Base-by-base conservation (phyloP, 2,113 vertebrate species). In the Manacus vitellinus region DNA sequence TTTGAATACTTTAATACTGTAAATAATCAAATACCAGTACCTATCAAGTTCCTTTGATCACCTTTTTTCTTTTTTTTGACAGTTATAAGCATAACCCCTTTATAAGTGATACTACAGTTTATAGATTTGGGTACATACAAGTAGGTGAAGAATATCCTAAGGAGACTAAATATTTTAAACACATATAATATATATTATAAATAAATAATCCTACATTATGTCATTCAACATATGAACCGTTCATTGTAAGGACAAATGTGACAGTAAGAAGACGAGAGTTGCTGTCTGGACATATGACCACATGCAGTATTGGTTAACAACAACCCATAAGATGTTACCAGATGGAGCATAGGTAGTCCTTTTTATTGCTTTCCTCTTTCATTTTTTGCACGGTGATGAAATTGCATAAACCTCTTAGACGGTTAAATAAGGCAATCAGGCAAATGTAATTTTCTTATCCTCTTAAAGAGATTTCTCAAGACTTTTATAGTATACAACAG, bases 401-500 rank as follows among this genome's bases (percentile, higher is more conserved):
- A 56, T 54, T 54, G 4, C 10, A 10, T 65, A 39, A 81, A 47
- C 6, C 1, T 66, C 15, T 52, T 68, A 47, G 15, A 65, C 15
- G 67, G 13, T 49, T 37, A 62, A 80, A 70, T 35, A 65, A 81
- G 4, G 8, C 37, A 85, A 14, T 12, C 12, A 85, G 41, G 7
- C 14, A 11, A 85, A 23, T 17, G 7, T 11, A 9, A 1, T 70
- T 77, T 73, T 66, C 41, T 46, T 74, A 61, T 39, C 3, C 16
- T 65, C 33, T 46, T 68, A 33, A 75, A 59, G 14, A 74, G 10
- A 27, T 3, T 82, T 92, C n/a, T 78, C 51, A 82, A 44, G 19
- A 47, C 2, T 1, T 0, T 41, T 63, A 22, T 2, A 51, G 17
- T 41, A 63, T 13, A 33, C 17, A 68, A 5, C 4, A 78, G 3